Percentiles rank a stretch among this genome's conserved stretches.
Evolutionary conservation across 2,888 invertebrate species (phyloP).

Genomic region (Eilema depressum): DNA sequence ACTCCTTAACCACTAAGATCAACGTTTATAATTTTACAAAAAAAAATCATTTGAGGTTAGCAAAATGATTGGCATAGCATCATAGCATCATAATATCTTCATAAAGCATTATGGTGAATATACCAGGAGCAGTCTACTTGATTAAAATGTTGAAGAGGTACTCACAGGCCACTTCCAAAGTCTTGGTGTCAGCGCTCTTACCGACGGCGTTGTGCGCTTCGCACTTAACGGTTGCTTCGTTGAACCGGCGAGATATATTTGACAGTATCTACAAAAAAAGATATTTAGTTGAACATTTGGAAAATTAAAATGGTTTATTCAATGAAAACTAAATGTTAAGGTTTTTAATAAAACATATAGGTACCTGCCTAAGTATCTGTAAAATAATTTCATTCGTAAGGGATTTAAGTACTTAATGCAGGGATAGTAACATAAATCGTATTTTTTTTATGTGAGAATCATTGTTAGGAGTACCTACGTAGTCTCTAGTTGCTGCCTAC

Average conservation of each 20-base stretch:
- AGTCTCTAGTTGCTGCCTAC: no score
- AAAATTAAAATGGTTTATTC: background rate
- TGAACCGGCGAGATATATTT: conserved; percentile 93
- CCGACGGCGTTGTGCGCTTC: conserved; percentile 97
- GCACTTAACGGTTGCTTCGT: conserved; percentile 96
- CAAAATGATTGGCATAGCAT: no score
- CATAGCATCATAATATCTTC: background rate
- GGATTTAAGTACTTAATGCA: no score
- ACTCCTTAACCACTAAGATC: no score
- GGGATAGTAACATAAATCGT: no score
- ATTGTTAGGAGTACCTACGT: background rate
- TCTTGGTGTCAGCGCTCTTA: conserved; percentile 95
- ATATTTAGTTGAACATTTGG: background rate
- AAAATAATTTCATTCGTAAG: no score
- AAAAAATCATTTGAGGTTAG: no score
- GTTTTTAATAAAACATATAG: no score
- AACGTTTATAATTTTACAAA: no score
- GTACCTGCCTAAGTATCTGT: no score
- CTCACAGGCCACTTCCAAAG: conserved; percentile 97
- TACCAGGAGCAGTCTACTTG: background rate
- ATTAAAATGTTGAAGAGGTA: conserved; percentile 52
- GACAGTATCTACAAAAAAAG: conserved; percentile 86
- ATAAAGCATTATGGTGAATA: background rate
- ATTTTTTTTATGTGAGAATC: background rate
- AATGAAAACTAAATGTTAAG: no score